Percentiles rank a stretch among this genome's conserved stretches.
phyloP scores from a whole-genome alignment of 1,140 invertebrate genomes.

The Bombus picipes region DNA sequence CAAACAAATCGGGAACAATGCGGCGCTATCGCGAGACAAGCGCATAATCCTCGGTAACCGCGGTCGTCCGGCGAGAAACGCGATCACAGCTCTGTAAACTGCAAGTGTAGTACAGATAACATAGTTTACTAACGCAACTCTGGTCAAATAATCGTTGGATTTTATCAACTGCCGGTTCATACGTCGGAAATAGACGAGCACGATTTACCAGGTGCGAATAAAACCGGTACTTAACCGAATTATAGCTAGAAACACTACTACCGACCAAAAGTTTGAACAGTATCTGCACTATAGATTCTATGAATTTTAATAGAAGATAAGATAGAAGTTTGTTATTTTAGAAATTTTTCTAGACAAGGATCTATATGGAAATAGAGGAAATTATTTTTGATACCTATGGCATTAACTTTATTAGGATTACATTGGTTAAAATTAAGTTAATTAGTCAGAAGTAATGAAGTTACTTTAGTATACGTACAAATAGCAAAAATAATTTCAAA shows the following conservation, averaged over 20 bases:
- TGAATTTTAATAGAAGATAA: neutral
- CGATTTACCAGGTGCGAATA: constrained; percentile 38
- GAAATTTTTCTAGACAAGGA: too few species aligned
- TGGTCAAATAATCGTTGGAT: constrained; percentile 33
- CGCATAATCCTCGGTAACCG: constrained; percentile 34
- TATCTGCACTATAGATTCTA: too few species aligned
- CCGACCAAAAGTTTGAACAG: neutral
- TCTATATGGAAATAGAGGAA: too few species aligned
- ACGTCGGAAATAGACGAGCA: constrained; percentile 20
- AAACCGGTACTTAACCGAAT: constrained; percentile 21
- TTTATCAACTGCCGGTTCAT: constrained; percentile 40
- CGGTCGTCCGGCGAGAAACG: constrained; percentile 26
- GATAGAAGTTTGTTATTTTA: too few species aligned
- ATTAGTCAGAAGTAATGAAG: too few species aligned
- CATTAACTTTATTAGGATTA: too few species aligned
- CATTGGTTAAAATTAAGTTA: too few species aligned
- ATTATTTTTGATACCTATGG: too few species aligned
- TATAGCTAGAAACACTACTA: neutral
- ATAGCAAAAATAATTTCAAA: too few species aligned
- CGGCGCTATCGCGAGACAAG: constrained; percentile 28
- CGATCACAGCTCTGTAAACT: constrained; percentile 9
- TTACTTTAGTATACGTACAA: too few species aligned
- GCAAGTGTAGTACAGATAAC: constrained; percentile 51
- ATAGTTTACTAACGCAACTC: constrained; percentile 6
- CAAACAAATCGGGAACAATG: constrained; percentile 45